A percentile compares a stretch with the other conserved stretches of the same genome.
phyloP scores from a whole-genome alignment of 2,113 vertebrate species.

The Condylura cristata region DNA sequence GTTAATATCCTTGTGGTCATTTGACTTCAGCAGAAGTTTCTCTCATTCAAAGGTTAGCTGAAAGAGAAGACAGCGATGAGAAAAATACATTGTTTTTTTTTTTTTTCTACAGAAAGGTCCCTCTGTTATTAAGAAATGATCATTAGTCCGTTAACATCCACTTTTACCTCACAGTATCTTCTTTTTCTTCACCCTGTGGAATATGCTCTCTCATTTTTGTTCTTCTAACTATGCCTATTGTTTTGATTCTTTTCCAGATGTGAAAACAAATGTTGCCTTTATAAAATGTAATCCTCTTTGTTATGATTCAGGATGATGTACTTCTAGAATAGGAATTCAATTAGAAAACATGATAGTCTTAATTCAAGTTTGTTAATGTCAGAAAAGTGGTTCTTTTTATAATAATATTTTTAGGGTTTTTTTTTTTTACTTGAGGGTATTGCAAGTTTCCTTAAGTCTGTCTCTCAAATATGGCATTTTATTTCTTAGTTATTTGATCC shows the following conservation, averaged over 20 bases:
- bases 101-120: constrained; percentile 70
- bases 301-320: constrained; percentile 52
- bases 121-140: constrained; percentile 80
- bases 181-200: constrained; percentile 57
- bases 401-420: neutral
- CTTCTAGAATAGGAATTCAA: constrained; percentile 27
- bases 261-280: constrained; percentile 71
- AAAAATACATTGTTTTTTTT: constrained; percentile 37
- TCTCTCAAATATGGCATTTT: neutral
- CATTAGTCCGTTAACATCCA: constrained; percentile 80
- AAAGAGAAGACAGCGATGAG: constrained; percentile 78
- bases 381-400: constrained; percentile 20
- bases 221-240: constrained; percentile 73
- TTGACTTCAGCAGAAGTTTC: constrained; percentile 95
- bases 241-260: constrained; percentile 66
- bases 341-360: constrained; percentile 39
- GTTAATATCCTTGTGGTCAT: constrained; percentile 91
- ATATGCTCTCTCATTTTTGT: constrained; percentile 65
- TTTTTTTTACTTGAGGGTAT: neutral
- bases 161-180: constrained; percentile 54
- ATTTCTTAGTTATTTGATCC: neutral
- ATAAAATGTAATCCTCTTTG: neutral
- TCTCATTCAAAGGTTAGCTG: constrained; percentile 91
- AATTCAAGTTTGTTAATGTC: neutral
- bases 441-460: neutral